Percentiles rank a stretch among this genome's conserved stretches.
These are phyloP conservation scores for Melanargia galathea DNA, from an alignment of 2,888 invertebrate species.

Conservation along the genomic window DNA sequence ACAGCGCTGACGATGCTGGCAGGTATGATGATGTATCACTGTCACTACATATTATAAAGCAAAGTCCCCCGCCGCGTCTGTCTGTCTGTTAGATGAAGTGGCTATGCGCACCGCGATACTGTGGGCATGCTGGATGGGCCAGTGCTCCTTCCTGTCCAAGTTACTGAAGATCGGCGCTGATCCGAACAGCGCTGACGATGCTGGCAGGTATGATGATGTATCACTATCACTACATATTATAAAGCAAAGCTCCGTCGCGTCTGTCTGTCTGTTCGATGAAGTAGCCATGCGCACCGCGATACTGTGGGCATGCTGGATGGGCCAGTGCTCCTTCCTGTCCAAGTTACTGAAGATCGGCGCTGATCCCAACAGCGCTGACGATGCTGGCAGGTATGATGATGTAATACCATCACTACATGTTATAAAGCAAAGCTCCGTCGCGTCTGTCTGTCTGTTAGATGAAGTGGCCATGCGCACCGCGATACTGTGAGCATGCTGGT, in stretches of 20 bases:
- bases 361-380: conserved; percentile 85
- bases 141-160: conserved; percentile 75
- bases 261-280: too few relatives aligned
- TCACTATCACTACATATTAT: too few relatives aligned
- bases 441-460: conserved; percentile 24
- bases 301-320: conserved; percentile 84
- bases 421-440: too few relatives aligned
- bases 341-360: conserved; percentile 81
- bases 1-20: conserved; percentile 85
- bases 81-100: too few relatives aligned
- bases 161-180: conserved; percentile 82
- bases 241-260: too few relatives aligned
- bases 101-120: conserved; percentile 80
- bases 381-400: conserved; percentile 83
- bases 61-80: too few relatives aligned
- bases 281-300: conserved; percentile 77
- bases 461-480: conserved; percentile 74
- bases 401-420: too few relatives aligned
- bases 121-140: conserved; percentile 84
- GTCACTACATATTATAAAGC: too few relatives aligned
- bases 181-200: conserved; percentile 84
- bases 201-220: conserved; percentile 86
- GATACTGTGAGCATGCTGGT: conserved; percentile 84
- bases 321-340: conserved; percentile 79
- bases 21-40: conserved; percentile 80